These are phyloP conservation scores for Cremastinae sp. DNA, from an alignment of 2,888 invertebrate genomes.

Conservation along the genomic window DNA sequence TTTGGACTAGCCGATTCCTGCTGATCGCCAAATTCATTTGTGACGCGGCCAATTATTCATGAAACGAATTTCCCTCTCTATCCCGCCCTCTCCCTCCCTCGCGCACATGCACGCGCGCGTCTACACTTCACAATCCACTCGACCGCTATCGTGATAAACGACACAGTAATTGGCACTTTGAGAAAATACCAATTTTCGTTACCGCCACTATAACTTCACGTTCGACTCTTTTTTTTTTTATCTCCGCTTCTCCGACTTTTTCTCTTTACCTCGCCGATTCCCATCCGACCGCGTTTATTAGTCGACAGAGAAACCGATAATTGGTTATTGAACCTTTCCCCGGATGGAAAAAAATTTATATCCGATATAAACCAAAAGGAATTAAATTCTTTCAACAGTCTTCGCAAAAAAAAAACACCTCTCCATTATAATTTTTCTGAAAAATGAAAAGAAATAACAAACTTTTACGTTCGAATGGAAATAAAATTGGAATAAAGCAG, in stretches of 20 bases:
- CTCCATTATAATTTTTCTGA: too few species aligned
- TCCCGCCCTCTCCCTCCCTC: constrained; percentile 48
- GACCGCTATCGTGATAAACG: constrained; percentile 54
- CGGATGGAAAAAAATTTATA: constrained; percentile 5
- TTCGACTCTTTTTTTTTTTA: constrained; percentile 21
- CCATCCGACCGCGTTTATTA: not conserved
- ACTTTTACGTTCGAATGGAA: too few species aligned
- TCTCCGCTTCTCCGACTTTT: not conserved
- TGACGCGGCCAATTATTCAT: constrained; percentile 77
- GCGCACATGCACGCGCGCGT: constrained; percentile 42
- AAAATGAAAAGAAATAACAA: too few species aligned
- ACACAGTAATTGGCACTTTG: constrained; percentile 65
- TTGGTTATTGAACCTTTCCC: too few species aligned
- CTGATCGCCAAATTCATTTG: constrained; percentile 77
- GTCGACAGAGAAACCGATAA: not conserved
- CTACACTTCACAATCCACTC: constrained; percentile 60
- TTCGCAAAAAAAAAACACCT: too few species aligned
- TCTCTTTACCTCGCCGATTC: not conserved
- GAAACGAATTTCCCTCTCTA: constrained; percentile 58
- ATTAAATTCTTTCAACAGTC: too few species aligned
- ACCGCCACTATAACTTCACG: not conserved
- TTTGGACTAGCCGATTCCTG: constrained; percentile 67
- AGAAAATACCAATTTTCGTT: constrained; percentile 60
- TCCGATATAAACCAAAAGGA: not conserved
- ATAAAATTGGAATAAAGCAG: too few species aligned